Percentiles rank a stretch among this genome's conserved stretches.
Evolutionary conservation across 2,113 vertebrate genomes (phyloP).

Genomic region (Cyanoramphus novaezelandiae): DNA sequence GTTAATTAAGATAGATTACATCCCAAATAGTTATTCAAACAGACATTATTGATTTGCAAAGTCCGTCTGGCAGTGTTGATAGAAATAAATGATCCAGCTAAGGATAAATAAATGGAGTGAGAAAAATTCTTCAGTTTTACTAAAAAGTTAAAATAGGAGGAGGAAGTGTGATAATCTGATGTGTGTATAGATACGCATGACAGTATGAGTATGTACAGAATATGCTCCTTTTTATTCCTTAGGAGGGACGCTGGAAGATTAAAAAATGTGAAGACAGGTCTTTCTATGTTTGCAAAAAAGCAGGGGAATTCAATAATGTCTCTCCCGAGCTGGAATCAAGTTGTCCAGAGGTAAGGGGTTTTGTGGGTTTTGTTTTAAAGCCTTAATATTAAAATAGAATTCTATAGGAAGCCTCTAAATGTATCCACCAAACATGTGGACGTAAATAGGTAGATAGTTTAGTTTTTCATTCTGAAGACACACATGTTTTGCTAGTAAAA

Average conservation of each 20-base stretch:
- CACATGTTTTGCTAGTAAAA: neutral
- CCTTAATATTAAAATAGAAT: neutral
- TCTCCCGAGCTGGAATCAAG: slow-evolving; percentile 61
- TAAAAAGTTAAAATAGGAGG: neutral
- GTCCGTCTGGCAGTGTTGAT: neutral
- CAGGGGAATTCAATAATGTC: slow-evolving; percentile 56
- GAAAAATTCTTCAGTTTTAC: neutral
- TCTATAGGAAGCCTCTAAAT: neutral
- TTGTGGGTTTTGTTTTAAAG: neutral
- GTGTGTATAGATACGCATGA: neutral
- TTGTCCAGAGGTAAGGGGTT: slow-evolving; percentile 82
- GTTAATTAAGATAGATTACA: neutral
- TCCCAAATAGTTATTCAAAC: neutral
- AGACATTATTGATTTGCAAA: neutral
- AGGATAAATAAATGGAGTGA: neutral
- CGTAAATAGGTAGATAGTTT: neutral
- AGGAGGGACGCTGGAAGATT: slow-evolving; percentile 86
- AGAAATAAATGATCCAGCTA: neutral
- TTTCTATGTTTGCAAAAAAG: slow-evolving; percentile 82
- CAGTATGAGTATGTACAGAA: neutral
- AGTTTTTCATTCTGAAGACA: neutral
- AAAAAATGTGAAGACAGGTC: slow-evolving; percentile 79
- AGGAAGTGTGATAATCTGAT: neutral
- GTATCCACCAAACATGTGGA: neutral
- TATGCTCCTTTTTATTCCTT: neutral